phyloP scores from a whole-genome alignment of 2,113 vertebrate species.

The Chlorocebus sabaeus region DNA sequence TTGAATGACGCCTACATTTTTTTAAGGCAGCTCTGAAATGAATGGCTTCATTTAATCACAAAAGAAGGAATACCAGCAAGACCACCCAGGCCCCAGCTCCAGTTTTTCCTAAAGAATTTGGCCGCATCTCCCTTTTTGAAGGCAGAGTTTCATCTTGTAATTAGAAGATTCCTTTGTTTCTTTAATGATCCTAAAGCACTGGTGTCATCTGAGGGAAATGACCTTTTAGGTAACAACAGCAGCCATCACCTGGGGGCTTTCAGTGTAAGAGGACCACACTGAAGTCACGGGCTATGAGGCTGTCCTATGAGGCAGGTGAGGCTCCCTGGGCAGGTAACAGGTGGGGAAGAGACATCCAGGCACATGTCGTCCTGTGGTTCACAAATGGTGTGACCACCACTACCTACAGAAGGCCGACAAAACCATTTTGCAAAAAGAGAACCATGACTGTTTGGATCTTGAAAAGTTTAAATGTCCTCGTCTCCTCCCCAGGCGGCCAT shows the following conservation, averaged over 20 bases:
- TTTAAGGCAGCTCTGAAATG: background rate
- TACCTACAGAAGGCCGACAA: background rate
- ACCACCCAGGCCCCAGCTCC: background rate
- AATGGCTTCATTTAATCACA: slow-evolving; percentile 10
- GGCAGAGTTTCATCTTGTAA: slow-evolving; percentile 15
- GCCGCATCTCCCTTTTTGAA: background rate
- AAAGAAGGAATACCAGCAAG: background rate
- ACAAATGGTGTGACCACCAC: background rate
- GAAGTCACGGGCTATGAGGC: background rate
- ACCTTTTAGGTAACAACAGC: background rate
- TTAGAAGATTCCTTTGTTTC: slow-evolving; percentile 41
- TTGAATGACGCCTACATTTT: background rate
- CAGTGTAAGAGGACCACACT: background rate
- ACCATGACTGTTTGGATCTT: background rate
- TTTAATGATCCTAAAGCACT: background rate
- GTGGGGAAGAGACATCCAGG: background rate
- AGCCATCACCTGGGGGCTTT: accelerated
- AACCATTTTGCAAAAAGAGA: background rate
- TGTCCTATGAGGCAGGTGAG: background rate
- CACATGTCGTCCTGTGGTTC: background rate
- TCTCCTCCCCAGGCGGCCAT: background rate
- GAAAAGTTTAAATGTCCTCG: background rate
- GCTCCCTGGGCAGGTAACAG: background rate
- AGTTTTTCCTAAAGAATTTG: background rate
- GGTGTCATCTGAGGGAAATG: background rate